Evolutionary conservation across 2,113 vertebrate species (phyloP), one percentile per base, ranked within the genome.

Genomic region (Rhodinocichla rosea): DNA sequence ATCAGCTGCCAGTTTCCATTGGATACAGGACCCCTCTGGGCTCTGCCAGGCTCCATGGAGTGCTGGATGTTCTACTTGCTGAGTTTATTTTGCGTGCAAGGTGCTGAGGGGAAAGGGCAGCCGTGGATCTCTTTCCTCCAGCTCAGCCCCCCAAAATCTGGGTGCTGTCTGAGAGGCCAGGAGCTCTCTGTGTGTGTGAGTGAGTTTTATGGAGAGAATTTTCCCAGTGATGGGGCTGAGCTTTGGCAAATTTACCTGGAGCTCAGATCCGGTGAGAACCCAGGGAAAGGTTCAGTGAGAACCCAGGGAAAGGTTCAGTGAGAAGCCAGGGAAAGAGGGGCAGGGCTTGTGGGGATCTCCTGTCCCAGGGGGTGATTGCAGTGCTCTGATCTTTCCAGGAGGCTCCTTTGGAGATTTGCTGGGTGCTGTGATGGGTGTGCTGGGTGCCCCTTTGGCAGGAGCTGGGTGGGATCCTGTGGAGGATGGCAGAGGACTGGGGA

Each of bases 1-100:
- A 39, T 67, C 96, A 90, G 79, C 91, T 95, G 85, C 89, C 85
- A 63, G 88, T 88, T 95, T 86, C 94, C 87, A 59, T 63, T 11
- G 87, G 93, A 94, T 84, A 68, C 75, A 39, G 75, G 95, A 95
- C 92, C 90, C 89, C 79, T 89, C 77, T 39, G 71, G 87, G 90
- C 91, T 95, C 57, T 17, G 86, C 59, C 23, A 15, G 88, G 33
- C 56, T 55, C 27, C 0, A 5, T 57, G 63, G 23, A 75, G 84
- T 28, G 69, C 60, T 59, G 27, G 14, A 0, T 12, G 0, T 27
- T 67, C 30, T 2, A 4, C 39, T 39, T 0, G 1, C 20, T 49
- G 80, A 83, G 64, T 50, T 87, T 3, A 15, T 57, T 55, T 59
- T 3, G 1, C 19, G 42, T 30, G 15, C 42, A 6, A 5, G 77